Percentiles rank a stretch among this genome's conserved stretches.
Evolutionary conservation across 2,797 vertebrate genomes (phyloP).

Genomic region (Schizopygopsis pylzovi): DNA sequence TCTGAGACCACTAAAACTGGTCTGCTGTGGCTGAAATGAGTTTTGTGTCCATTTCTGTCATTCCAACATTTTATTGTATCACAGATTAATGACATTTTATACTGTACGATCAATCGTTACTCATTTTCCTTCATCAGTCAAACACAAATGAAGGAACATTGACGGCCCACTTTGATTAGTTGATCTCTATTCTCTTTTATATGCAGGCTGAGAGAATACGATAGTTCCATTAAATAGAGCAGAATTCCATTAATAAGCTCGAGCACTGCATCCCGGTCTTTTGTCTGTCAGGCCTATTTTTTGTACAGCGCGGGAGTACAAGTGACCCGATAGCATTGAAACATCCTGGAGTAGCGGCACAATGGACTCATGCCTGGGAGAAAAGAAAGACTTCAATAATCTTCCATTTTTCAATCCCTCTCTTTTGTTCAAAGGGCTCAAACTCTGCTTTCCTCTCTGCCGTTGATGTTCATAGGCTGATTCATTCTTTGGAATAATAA

Average conservation of each 20-base stretch:
- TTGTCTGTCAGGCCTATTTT: constrained; percentile 66
- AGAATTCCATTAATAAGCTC: constrained; percentile 57
- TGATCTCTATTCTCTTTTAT: constrained; percentile 27
- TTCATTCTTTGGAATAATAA: constrained; percentile 55
- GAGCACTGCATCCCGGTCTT: constrained; percentile 73
- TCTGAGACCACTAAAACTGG: background rate
- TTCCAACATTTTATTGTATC: constrained; percentile 26
- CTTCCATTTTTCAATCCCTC: constrained; percentile 72
- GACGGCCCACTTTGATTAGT: constrained; percentile 65
- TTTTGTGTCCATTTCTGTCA: constrained; percentile 19
- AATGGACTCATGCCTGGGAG: constrained; percentile 71
- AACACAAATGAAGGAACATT: constrained; percentile 53
- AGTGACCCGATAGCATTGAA: constrained; percentile 76
- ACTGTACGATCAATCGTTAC: constrained; percentile 53
- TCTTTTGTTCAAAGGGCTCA: constrained; percentile 72
- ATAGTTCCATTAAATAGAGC: constrained; percentile 50
- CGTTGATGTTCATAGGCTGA: constrained; percentile 60
- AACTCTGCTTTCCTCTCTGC: constrained; percentile 68
- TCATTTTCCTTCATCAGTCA: constrained; percentile 57
- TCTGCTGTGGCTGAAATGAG: background rate
- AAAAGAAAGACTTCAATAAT: constrained; percentile 75
- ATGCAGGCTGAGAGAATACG: constrained; percentile 25
- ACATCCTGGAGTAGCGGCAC: constrained; percentile 70
- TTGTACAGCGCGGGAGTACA: constrained; percentile 60
- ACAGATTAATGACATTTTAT: constrained; percentile 60